Evolutionary conservation across 2,797 vertebrate genomes (phyloP).

Genomic region (Ispidina lecontei): DNA sequence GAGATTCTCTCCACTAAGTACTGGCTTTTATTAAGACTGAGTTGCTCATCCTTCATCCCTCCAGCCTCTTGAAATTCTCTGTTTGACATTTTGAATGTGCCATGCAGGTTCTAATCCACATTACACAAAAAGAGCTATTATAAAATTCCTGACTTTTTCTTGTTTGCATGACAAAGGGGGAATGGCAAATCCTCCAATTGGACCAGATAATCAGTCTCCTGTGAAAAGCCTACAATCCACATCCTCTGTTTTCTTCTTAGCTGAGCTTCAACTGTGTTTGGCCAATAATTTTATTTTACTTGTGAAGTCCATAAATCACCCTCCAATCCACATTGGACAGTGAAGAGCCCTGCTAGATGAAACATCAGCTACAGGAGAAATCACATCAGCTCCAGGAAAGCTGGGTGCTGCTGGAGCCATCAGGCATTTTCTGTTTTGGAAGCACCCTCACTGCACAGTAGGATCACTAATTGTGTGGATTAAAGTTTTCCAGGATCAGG

Average conservation of each 20-base stretch:
- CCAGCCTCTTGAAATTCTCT: slow-evolving; percentile 60
- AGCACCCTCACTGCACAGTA: neutral
- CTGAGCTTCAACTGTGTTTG: slow-evolving; percentile 80
- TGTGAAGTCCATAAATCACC: slow-evolving; percentile 77
- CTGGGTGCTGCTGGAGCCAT: neutral
- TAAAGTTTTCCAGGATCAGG: neutral
- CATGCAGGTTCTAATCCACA: slow-evolving; percentile 87
- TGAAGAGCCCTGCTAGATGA: neutral
- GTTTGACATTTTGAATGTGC: slow-evolving; percentile 84
- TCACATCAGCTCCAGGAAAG: neutral
- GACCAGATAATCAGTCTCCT: slow-evolving; percentile 88
- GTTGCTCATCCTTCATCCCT: slow-evolving; percentile 10
- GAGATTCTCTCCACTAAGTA: neutral
- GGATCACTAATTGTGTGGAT: neutral
- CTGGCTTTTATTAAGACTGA: neutral
- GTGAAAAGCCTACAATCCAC: slow-evolving; percentile 93
- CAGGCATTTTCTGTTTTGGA: neutral
- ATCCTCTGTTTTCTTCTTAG: slow-evolving; percentile 75
- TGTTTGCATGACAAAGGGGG: slow-evolving; percentile 90
- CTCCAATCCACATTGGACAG: slow-evolving; percentile 86
- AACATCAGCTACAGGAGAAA: neutral
- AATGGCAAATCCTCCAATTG: slow-evolving; percentile 87
- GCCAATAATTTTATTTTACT: slow-evolving; percentile 87
- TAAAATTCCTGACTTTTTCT: slow-evolving; percentile 78
- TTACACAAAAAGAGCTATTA: slow-evolving; percentile 74